A percentile compares a stretch with the other conserved stretches of the same genome.
Conservation (phyloP, 2,888 invertebrate genomes). For the Carpatolechia fugitivella region DNA sequence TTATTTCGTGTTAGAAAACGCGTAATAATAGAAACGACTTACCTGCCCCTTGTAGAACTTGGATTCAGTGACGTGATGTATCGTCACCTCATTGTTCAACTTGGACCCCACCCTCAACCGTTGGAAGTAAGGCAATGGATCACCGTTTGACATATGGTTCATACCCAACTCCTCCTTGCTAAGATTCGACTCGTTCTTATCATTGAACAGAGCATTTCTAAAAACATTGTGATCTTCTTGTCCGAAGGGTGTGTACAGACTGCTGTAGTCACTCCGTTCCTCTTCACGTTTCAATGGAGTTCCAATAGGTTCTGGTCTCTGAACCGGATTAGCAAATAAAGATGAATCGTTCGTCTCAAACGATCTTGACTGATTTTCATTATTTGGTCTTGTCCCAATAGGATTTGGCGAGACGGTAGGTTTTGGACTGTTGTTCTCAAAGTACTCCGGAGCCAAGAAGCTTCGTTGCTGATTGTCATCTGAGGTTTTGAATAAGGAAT, state of each 20-base stretch:
- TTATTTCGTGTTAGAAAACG: too few species aligned
- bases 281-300: slow-evolving; percentile 45
- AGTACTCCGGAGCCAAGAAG: slow-evolving; percentile 57
- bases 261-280: slow-evolving; percentile 30
- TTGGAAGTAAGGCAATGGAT: slow-evolving; percentile 68
- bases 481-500: slow-evolving; percentile 60
- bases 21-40: slow-evolving; percentile 23
- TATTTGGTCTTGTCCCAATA: slow-evolving; percentile 58
- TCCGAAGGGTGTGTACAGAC: slow-evolving; percentile 65
- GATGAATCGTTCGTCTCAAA: slow-evolving; percentile 51
- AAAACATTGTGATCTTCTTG: slow-evolving; percentile 65
- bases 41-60: slow-evolving; percentile 70
- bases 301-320: slow-evolving; percentile 58
- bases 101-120: slow-evolving; percentile 63
- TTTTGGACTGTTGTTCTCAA: slow-evolving; percentile 50
- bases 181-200: slow-evolving; percentile 39
- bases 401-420: slow-evolving; percentile 64
- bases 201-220: slow-evolving; percentile 60
- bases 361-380: slow-evolving; percentile 31
- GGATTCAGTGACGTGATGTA: slow-evolving; percentile 69
- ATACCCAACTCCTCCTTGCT: slow-evolving; percentile 35
- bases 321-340: slow-evolving; percentile 52
- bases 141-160: slow-evolving; percentile 49
- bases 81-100: slow-evolving; percentile 67
- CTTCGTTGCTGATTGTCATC: slow-evolving; percentile 54